A percentile compares a stretch with the other conserved stretches of the same genome.
Evolutionary conservation across 2,113 vertebrate species (phyloP).

Genomic region (Rhea americana): DNA sequence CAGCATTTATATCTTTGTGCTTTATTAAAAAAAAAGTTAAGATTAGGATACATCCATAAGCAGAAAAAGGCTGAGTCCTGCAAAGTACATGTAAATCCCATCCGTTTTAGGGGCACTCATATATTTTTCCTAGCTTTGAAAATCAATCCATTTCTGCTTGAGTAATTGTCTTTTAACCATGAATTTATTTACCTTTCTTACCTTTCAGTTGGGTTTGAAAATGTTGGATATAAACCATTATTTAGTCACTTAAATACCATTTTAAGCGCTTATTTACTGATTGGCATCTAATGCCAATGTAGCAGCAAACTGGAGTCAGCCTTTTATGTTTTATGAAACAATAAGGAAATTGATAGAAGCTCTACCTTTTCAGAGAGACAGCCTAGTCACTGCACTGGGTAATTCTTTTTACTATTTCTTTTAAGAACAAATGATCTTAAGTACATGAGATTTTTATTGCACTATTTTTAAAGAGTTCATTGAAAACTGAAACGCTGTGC

Average conservation of each 20-base stretch:
- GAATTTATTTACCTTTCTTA: neutral
- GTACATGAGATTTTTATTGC: neutral
- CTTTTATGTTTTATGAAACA: neutral
- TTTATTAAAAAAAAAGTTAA: accelerated
- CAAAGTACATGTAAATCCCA: neutral
- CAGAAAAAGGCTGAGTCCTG: neutral
- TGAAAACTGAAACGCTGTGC: neutral
- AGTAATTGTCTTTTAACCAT: neutral
- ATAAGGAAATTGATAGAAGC: neutral
- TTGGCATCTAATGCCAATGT: neutral
- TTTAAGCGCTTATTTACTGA: neutral
- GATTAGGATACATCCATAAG: neutral
- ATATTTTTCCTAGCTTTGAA: neutral
- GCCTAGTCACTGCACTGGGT: neutral
- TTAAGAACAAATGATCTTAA: neutral
- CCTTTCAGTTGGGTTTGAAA: neutral
- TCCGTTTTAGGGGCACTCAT: neutral
- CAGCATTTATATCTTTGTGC: neutral
- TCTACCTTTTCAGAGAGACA: neutral
- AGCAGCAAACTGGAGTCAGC: neutral
- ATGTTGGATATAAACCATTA: neutral
- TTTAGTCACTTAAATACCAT: neutral
- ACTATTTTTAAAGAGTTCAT: neutral
- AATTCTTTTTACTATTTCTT: neutral
- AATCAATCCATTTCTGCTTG: neutral